Evolutionary conservation across 2,888 invertebrate species (phyloP).

Genomic region (Ephialtes manifestator): DNA sequence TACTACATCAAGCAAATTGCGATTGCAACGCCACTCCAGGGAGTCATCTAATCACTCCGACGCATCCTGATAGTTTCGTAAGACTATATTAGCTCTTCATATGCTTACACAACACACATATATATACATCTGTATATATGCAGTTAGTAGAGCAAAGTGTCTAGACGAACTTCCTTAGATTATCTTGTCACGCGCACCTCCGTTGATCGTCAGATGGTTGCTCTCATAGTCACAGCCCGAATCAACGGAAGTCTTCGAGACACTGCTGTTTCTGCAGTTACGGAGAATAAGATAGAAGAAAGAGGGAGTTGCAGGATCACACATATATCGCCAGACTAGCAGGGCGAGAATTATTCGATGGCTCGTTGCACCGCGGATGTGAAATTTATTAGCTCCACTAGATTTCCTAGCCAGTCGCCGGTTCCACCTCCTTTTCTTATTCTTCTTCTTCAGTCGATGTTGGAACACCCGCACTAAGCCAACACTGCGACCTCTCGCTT

Average conservation of each 20-base stretch:
- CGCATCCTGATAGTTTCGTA: neutral
- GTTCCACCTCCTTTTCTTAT: neutral
- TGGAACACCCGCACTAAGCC: constrained; percentile 17
- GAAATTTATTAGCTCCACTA: constrained; percentile 74
- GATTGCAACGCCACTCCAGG: neutral
- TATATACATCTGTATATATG: neutral
- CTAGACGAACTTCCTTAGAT: constrained; percentile 49
- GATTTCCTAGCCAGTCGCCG: constrained; percentile 20
- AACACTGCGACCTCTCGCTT: constrained; percentile 11
- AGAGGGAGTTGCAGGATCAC: constrained; percentile 39
- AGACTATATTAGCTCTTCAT: neutral
- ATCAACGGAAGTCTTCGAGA: constrained; percentile 33
- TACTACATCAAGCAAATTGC: neutral
- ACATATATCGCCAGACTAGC: constrained; percentile 55
- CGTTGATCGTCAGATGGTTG: constrained; percentile 27
- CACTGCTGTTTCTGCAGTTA: constrained; percentile 21
- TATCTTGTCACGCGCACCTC: constrained; percentile 44
- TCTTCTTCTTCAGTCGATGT: constrained; percentile 28
- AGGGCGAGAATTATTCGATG: constrained; percentile 67
- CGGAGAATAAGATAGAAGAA: constrained; percentile 5
- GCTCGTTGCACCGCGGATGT: constrained; percentile 73
- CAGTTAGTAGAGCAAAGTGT: constrained; percentile 8
- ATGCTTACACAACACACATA: neutral
- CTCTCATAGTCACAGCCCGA: neutral
- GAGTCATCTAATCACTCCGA: constrained; percentile 3